Evolutionary conservation across 2,113 vertebrate genomes (phyloP).

Genomic region (Gnathonemus longibarbis): DNA sequence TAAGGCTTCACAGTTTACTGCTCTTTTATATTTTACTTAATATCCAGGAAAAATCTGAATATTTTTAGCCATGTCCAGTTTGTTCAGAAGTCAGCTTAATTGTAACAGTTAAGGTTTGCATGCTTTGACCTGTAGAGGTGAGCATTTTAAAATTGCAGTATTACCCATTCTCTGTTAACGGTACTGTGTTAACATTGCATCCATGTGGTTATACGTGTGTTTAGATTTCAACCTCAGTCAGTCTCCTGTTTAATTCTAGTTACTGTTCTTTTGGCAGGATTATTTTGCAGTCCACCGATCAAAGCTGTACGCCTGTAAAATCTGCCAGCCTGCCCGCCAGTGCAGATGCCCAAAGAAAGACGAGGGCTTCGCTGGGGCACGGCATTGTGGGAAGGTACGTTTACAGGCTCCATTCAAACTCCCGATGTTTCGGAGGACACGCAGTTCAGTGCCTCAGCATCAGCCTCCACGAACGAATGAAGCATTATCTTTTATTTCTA

Average conservation of each 20-base stretch:
- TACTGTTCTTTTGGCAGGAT: constrained; percentile 52
- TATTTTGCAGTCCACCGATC: constrained; percentile 79
- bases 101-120: background rate
- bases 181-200: background rate
- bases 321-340: constrained; percentile 66
- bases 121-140: background rate
- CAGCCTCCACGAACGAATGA: background rate
- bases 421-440: background rate
- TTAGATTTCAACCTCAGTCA: background rate
- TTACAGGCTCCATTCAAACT: background rate
- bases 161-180: background rate
- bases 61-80: background rate
- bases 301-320: constrained; percentile 73
- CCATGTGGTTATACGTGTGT: background rate
- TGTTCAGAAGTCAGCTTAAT: background rate
- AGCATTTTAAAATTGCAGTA: background rate
- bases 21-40: constrained; percentile 20
- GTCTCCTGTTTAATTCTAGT: background rate
- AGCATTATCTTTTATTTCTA: background rate
- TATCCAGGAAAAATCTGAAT: background rate
- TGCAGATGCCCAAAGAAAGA: constrained; percentile 78
- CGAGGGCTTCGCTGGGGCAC: constrained; percentile 58
- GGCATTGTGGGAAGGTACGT: constrained; percentile 49
- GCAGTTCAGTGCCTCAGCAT: background rate
- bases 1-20: constrained; percentile 22